These are phyloP conservation scores for Drosophila pseudotakahashii DNA, from an alignment of 2,888 invertebrate genomes.

Conservation along the genomic window DNA sequence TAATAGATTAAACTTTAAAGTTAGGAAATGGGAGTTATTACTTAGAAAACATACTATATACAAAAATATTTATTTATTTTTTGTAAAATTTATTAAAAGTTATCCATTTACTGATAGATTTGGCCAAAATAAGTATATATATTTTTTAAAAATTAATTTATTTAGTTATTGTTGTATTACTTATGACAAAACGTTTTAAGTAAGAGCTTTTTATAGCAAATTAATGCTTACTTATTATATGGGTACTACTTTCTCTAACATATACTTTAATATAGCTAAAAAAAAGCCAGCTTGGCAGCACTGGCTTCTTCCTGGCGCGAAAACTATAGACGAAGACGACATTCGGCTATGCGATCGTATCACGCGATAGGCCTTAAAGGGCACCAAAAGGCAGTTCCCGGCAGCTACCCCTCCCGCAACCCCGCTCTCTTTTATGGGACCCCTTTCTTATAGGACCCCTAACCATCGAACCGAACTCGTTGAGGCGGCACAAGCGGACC, in stretches of 20 bases:
- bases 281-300: not conserved
- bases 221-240: not conserved
- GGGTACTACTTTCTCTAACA: not conserved
- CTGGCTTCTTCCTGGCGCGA: constrained; percentile 41
- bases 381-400: constrained; percentile 45
- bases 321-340: constrained; percentile 71
- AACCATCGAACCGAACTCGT: constrained; percentile 31
- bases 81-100: too few relatives aligned
- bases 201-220: too few relatives aligned
- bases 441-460: not conserved
- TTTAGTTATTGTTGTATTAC: too few relatives aligned
- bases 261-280: not conserved
- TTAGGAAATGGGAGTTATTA: too few relatives aligned
- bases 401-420: not conserved
- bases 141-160: too few relatives aligned
- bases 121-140: too few relatives aligned
- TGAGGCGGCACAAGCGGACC: constrained; percentile 57
- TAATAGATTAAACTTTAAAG: too few relatives aligned
- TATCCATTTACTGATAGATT: too few relatives aligned
- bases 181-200: too few relatives aligned
- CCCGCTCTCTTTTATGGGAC: not conserved
- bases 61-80: too few relatives aligned
- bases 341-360: constrained; percentile 82
- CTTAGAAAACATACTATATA: too few relatives aligned
- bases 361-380: constrained; percentile 80